Conservation (phyloP, 2,113 vertebrate species). For the Vireo altiloquus region DNA sequence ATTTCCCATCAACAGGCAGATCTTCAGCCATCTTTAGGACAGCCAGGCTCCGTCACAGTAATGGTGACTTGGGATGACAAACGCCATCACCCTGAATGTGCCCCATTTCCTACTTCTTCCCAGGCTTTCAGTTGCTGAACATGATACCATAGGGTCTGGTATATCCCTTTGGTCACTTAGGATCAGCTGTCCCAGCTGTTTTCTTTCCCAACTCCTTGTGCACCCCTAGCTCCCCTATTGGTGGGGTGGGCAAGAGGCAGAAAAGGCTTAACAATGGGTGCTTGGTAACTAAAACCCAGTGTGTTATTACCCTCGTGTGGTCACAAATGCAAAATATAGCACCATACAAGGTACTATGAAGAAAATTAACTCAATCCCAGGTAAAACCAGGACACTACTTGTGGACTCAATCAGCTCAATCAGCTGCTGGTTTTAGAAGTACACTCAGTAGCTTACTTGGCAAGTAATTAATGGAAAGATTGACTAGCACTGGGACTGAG, state of each 20-base stretch:
- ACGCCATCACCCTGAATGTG: neutral
- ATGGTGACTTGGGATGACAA: neutral
- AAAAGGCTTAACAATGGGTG: neutral
- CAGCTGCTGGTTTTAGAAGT: neutral
- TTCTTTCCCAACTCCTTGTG: neutral
- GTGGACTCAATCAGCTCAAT: neutral
- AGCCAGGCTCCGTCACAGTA: neutral
- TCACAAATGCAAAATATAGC: neutral
- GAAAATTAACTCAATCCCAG: neutral
- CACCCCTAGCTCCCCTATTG: accelerated
- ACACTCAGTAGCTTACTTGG: neutral
- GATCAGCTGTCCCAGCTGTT: neutral
- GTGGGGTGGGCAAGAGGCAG: neutral
- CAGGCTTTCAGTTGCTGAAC: neutral
- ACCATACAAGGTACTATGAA: neutral
- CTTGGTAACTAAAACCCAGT: neutral
- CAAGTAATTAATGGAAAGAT: neutral
- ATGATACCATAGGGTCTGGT: accelerated
- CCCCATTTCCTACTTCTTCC: neutral
- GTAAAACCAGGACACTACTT: neutral
- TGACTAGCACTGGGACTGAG: neutral
- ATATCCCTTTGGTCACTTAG: neutral
- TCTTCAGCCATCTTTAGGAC: neutral
- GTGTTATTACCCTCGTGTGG: neutral
- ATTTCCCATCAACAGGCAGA: neutral